These are phyloP conservation scores for Cynopterus sphinx DNA, from an alignment of 2,797 vertebrate genomes.

Conservation along the genomic window DNA sequence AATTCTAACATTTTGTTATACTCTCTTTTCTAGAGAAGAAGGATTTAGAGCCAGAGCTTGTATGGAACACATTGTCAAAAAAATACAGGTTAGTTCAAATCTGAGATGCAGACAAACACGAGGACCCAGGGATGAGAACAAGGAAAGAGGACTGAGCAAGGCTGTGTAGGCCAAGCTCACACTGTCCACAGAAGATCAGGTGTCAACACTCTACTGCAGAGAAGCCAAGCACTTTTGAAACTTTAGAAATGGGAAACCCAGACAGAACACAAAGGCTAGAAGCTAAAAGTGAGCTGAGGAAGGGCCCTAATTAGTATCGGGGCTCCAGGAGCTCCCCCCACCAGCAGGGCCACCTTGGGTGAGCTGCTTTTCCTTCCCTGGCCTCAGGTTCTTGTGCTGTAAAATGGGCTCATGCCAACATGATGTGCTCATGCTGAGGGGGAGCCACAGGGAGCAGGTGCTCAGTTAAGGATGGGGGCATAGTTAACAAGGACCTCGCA, in stretches of 20 bases:
- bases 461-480: too few relatives aligned
- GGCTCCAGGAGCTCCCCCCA: background rate
- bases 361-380: background rate
- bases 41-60: slow-evolving; percentile 1
- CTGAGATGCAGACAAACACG: background rate
- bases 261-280: background rate
- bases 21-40: slow-evolving; percentile 20
- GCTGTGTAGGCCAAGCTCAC: background rate
- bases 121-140: background rate
- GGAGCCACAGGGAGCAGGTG: too few relatives aligned
- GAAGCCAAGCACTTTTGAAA: slow-evolving; percentile 3
- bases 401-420: background rate
- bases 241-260: background rate
- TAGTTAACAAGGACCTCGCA: background rate
- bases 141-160: background rate
- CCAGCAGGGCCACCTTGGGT: background rate
- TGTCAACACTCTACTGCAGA: background rate
- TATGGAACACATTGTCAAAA: slow-evolving; percentile 4
- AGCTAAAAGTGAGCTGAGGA: background rate
- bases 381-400: background rate
- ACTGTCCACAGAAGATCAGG: background rate
- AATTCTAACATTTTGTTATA: slow-evolving; percentile 37
- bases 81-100: background rate
- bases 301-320: background rate
- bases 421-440: background rate